Conservation (phyloP, 1,140 invertebrate genomes). For the Cylas formicarius region DNA sequence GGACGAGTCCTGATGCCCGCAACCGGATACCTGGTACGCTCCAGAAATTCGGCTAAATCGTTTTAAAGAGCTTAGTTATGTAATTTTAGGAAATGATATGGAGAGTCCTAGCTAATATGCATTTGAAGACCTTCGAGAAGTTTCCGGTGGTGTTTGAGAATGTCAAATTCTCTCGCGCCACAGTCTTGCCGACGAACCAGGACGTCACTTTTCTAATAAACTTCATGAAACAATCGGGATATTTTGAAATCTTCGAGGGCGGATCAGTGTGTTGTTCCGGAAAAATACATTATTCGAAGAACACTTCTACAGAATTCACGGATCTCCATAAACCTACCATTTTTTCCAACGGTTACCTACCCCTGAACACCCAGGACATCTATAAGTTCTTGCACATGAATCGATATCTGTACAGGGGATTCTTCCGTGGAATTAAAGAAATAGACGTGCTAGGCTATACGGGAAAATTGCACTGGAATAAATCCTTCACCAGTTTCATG, state of each 20-base stretch:
- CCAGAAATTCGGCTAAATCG: not conserved
- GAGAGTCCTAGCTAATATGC: slow-evolving; percentile 82
- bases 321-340: slow-evolving; percentile 42
- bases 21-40: slow-evolving; percentile 78
- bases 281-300: slow-evolving; percentile 58
- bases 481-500: slow-evolving; percentile 87
- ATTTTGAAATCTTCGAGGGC: slow-evolving; percentile 88
- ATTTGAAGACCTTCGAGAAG: slow-evolving; percentile 64
- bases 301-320: slow-evolving; percentile 51
- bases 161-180: slow-evolving; percentile 80
- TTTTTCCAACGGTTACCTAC: slow-evolving; percentile 44
- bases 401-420: slow-evolving; percentile 85
- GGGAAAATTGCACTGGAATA: slow-evolving; percentile 70
- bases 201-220: slow-evolving; percentile 78
- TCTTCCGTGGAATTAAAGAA: slow-evolving; percentile 72
- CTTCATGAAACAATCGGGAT: slow-evolving; percentile 76
- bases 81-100: slow-evolving; percentile 67
- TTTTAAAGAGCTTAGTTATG: not conserved
- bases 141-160: slow-evolving; percentile 80
- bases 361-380: slow-evolving; percentile 65
- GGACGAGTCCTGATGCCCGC: slow-evolving; percentile 90
- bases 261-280: slow-evolving; percentile 76
- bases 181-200: slow-evolving; percentile 77
- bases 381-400: slow-evolving; percentile 89
- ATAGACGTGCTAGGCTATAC: slow-evolving; percentile 56